Evolutionary conservation across 2,797 vertebrate genomes (phyloP).

Genomic region (Alauda arvensis): DNA sequence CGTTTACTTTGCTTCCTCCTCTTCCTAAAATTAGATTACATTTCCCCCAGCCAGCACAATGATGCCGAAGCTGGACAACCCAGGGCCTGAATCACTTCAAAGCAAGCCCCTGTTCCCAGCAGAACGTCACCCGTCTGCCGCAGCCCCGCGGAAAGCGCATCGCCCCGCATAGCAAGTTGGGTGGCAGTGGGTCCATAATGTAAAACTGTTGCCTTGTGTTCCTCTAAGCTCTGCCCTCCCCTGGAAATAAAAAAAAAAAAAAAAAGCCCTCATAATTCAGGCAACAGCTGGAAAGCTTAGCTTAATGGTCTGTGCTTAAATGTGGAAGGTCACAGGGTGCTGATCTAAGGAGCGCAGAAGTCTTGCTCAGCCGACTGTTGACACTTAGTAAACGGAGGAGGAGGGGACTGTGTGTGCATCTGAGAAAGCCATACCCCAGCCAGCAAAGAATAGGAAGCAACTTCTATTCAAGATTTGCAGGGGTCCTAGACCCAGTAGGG

Average conservation of each 20-base stretch:
- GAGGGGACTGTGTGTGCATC: constrained; percentile 73
- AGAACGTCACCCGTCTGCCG: not conserved
- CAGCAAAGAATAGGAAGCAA: constrained; percentile 76
- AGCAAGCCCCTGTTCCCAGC: constrained; percentile 2
- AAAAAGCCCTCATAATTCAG: constrained; percentile 71
- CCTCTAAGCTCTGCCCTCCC: constrained; percentile 66
- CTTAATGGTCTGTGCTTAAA: constrained; percentile 80
- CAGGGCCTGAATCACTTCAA: constrained; percentile 18
- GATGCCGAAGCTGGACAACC: not conserved
- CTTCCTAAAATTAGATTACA: constrained; percentile 36
- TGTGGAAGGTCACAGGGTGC: constrained; percentile 82
- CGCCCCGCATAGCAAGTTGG: constrained; percentile 61
- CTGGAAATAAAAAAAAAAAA: not conserved
- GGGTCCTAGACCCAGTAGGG: constrained; percentile 72
- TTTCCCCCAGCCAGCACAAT: not conserved
- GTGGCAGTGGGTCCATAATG: constrained; percentile 64
- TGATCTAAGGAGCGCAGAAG: constrained; percentile 84
- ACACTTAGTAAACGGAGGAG: constrained; percentile 78
- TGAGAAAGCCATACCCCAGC: constrained; percentile 70
- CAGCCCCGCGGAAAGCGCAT: not conserved
- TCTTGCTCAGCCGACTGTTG: constrained; percentile 82
- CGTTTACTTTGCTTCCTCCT: constrained; percentile 18
- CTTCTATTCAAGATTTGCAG: constrained; percentile 77
- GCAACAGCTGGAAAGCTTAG: constrained; percentile 85
- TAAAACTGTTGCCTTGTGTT: constrained; percentile 74